Conservation (phyloP, 2,888 invertebrate genomes). For the Gymnoscelis rufifasciata region DNA sequence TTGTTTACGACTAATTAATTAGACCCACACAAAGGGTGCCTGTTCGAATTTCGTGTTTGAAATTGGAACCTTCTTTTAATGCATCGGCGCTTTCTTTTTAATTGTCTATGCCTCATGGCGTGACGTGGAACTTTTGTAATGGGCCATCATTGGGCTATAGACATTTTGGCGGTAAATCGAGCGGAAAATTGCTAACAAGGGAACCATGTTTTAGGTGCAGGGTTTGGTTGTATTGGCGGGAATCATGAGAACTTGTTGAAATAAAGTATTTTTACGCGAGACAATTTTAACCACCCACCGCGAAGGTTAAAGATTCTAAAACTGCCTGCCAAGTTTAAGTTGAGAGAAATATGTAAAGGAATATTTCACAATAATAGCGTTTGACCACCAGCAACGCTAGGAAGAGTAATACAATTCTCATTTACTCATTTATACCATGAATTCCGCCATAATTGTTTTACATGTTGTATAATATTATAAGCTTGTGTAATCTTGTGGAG, state of each 20-base stretch:
- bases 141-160: constrained; percentile 39
- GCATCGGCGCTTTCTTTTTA: constrained; percentile 55
- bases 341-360: constrained; percentile 16
- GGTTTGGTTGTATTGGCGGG: constrained; percentile 19
- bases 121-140: constrained; percentile 58
- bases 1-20: constrained; percentile 78
- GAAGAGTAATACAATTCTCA: constrained; percentile 21
- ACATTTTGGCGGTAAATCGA: constrained; percentile 70
- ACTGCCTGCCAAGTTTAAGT: neutral
- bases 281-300: neutral
- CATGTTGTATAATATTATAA: constrained; percentile 16
- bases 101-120: constrained; percentile 55
- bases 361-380: constrained; percentile 17
- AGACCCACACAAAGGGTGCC: constrained; percentile 53
- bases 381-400: constrained; percentile 22
- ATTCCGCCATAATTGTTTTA: constrained; percentile 17
- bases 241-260: constrained; percentile 9
- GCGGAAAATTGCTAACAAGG: constrained; percentile 70
- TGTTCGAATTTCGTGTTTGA: constrained; percentile 30
- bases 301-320: neutral
- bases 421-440: constrained; percentile 15
- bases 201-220: constrained; percentile 34
- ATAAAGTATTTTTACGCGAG: neutral
- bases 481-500: constrained; percentile 18
- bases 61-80: constrained; percentile 18